Conservation (phyloP, 2,888 invertebrate genomes). For the Yponomeuta plumbellus region DNA sequence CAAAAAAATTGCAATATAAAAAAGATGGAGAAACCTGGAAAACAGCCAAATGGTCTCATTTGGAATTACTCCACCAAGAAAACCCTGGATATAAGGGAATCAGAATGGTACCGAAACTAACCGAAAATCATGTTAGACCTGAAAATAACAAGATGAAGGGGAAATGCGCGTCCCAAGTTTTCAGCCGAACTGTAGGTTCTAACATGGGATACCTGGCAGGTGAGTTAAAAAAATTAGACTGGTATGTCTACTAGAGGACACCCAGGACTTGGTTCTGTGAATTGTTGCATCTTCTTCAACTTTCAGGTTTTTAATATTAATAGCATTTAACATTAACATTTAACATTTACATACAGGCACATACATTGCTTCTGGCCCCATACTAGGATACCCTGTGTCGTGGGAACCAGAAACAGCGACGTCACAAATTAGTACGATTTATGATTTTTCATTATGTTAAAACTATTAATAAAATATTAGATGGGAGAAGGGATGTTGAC, state of each 20-base stretch:
- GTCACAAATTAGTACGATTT: no score
- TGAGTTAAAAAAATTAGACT: background rate
- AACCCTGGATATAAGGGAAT: constrained; percentile 17
- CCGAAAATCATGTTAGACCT: constrained; percentile 17
- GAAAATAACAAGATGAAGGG: constrained; percentile 23
- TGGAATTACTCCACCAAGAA: constrained; percentile 16
- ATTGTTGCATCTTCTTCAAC: background rate
- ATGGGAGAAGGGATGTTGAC: no score
- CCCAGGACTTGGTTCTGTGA: background rate
- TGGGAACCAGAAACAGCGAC: no score
- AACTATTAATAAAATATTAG: no score
- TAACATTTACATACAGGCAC: no score
- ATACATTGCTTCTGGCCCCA: no score
- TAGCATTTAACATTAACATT: no score
- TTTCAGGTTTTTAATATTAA: background rate
- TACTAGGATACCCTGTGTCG: no score
- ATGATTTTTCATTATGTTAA: no score
- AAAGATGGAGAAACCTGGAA: background rate
- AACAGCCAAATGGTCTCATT: constrained; percentile 20
- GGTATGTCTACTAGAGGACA: no score
- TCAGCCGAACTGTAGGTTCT: constrained; percentile 20
- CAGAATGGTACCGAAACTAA: constrained; percentile 20
- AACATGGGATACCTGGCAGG: constrained; percentile 15
- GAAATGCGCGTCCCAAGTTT: constrained; percentile 21
- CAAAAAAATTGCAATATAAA: constrained; percentile 15